Evolutionary conservation across 2,113 vertebrate species (phyloP).

Genomic region (Egretta garzetta): DNA sequence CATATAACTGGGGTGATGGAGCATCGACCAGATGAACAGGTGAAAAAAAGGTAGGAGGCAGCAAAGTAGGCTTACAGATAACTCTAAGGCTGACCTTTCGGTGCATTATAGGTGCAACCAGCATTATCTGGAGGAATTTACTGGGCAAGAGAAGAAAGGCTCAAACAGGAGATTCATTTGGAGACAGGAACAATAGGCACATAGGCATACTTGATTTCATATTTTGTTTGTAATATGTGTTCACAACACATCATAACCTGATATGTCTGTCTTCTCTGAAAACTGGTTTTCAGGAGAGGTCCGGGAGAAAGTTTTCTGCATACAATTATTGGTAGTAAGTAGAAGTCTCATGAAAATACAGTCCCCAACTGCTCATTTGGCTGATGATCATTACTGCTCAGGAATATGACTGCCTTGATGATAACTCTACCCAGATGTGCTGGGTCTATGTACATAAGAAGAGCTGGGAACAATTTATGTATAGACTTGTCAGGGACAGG

Average conservation of each 20-base stretch:
- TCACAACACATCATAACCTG: background rate
- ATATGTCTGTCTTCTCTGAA: background rate
- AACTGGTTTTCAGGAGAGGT: background rate
- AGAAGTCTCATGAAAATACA: background rate
- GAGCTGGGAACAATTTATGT: background rate
- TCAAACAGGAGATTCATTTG: background rate
- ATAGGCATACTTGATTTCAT: background rate
- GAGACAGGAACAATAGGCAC: background rate
- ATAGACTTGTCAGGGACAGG: background rate
- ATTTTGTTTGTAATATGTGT: background rate
- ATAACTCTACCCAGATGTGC: background rate
- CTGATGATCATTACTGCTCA: background rate
- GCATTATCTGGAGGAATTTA: background rate
- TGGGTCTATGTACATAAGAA: background rate
- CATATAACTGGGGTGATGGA: fast-evolving
- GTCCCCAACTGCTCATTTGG: background rate
- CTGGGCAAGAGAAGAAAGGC: background rate
- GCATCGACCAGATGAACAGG: background rate
- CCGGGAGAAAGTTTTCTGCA: background rate
- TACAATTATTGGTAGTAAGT: background rate
- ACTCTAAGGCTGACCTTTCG: background rate
- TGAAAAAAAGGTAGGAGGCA: background rate
- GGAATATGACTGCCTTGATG: background rate
- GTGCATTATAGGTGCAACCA: background rate
- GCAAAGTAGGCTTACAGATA: background rate